Percentiles rank a stretch among this genome's conserved stretches.
phyloP scores from a whole-genome alignment of 2,113 vertebrate species.

The Quiscalus mexicanus region DNA sequence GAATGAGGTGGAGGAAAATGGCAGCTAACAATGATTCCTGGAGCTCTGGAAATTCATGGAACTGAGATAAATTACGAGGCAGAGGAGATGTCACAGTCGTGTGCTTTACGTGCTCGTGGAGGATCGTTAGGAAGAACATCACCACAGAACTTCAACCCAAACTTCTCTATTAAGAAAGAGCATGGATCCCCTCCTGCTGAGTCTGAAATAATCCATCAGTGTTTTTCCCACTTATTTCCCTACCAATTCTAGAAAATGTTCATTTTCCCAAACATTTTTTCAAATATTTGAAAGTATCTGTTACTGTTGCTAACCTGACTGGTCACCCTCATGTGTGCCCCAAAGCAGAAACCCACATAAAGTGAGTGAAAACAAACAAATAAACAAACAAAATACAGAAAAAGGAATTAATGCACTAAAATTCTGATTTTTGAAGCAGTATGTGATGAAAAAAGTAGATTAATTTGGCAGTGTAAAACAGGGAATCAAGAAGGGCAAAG shows the following conservation, averaged over 20 bases:
- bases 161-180: not conserved
- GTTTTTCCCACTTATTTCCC: not conserved
- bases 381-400: not conserved
- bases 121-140: fast-evolving
- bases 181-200: not conserved
- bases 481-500: not conserved
- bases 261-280: not conserved
- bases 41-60: not conserved
- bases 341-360: not conserved
- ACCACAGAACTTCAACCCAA: not conserved
- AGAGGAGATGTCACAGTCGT: not conserved
- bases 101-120: fast-evolving
- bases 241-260: not conserved
- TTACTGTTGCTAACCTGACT: not conserved
- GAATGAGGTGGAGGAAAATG: not conserved
- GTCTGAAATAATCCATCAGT: not conserved
- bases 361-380: not conserved
- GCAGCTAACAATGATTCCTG: not conserved
- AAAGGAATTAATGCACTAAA: not conserved
- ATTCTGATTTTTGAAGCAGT: not conserved
- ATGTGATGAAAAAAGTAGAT: not conserved
- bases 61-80: not conserved
- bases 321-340: not conserved
- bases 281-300: not conserved
- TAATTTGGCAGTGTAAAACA: not conserved